phyloP scores from a whole-genome alignment of 2,113 vertebrate species.

The Butastur rufipennis region DNA sequence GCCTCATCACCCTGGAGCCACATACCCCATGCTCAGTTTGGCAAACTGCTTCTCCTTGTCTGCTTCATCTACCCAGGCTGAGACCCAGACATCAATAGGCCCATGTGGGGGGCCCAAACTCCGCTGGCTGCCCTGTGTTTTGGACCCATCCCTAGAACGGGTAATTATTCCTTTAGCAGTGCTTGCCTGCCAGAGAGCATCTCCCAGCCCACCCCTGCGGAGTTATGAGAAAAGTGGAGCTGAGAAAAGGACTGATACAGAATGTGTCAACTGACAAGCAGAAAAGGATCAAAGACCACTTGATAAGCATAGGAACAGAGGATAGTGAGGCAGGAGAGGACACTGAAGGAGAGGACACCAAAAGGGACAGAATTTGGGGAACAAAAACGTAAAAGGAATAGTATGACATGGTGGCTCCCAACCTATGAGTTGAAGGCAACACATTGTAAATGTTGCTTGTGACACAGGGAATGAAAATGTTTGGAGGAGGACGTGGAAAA shows the following conservation, averaged over 20 bases:
- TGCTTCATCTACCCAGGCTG: background rate
- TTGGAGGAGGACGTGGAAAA: background rate
- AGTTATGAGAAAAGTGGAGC: background rate
- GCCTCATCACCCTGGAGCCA: background rate
- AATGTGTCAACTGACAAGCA: background rate
- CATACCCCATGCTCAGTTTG: background rate
- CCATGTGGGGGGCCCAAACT: background rate
- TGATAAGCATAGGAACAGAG: background rate
- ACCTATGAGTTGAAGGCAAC: background rate
- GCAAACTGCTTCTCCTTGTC: slow-evolving; percentile 1
- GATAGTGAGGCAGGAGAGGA: background rate
- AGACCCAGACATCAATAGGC: background rate
- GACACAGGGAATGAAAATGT: background rate
- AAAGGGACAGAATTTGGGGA: background rate
- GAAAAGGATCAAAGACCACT: background rate
- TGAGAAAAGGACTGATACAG: background rate
- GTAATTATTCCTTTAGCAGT: background rate
- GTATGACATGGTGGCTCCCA: background rate
- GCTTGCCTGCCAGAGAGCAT: background rate
- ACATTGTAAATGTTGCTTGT: background rate
- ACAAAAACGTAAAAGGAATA: background rate
- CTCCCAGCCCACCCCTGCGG: background rate
- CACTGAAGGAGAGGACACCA: background rate
- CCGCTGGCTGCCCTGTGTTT: background rate
- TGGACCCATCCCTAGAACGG: background rate